Evolutionary conservation across 2,797 vertebrate genomes (phyloP), one percentile per base, ranked within the genome.

Genomic region (Sebastes glaucus): DNA sequence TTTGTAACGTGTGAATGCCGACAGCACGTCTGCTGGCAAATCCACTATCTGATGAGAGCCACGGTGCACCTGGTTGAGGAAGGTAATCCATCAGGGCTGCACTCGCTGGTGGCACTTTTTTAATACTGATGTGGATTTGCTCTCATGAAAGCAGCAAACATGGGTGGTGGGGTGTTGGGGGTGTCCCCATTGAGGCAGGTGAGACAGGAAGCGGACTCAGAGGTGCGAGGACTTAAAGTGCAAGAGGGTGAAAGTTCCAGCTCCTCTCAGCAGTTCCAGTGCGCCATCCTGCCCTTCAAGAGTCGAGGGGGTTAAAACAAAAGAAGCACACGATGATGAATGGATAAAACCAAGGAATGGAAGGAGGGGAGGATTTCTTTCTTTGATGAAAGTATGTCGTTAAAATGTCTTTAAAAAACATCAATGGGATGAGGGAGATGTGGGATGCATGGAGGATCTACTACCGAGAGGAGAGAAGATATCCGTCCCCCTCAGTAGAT

Each of bases 201-300:
- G 71, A 81, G 91, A 84, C 78, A 77, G 81, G 68, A 92, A 85
- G 73, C 74, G 30, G 84, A 89, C 42, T 80, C 42, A 67, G 77
- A 88, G 85, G 87, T 75, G 80, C 77, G 20, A 89, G 84, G 89
- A 89, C 84, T 87, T 94, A 94, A 95, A 96, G 95, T 95, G 95
- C 95, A 93, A 85, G 77, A 88, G 86, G 86, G 84, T 60, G 83
- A 92, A 89, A 91, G 85, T 89, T 93, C 77, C 76, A 82, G 88
- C 83, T 92, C 87, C 85, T 92, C 86, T 88, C 77, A 74, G 84
- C 74, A 83, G 87, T 81, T 92, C 85, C 87, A 74, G 78, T 87
- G 87, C 64, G 14, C 75, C 81, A 72, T 81, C 82, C 80, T 84
- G 89, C 81, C 82, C 87, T 79, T 84, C 65, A 42, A 82, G 69